phyloP scores from a whole-genome alignment of 2,888 invertebrate genomes.

The Euclidia mi region DNA sequence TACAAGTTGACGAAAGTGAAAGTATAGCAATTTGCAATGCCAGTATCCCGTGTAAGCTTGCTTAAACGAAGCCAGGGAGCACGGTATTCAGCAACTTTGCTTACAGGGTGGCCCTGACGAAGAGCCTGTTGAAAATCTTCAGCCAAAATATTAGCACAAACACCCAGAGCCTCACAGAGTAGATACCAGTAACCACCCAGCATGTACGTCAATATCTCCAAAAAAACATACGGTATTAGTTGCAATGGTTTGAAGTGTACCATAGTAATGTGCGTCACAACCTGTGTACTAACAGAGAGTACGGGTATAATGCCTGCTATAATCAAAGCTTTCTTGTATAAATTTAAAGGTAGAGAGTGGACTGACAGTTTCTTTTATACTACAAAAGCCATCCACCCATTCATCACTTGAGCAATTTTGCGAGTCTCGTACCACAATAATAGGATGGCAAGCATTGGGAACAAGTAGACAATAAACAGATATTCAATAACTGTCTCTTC shows the following conservation, averaged over 20 bases:
- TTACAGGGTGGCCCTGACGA: slow-evolving; percentile 92
- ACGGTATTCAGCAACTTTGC: slow-evolving; percentile 92
- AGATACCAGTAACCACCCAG: no score
- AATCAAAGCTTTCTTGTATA: no score
- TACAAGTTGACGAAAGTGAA: slow-evolving; percentile 92
- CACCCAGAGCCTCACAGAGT: slow-evolving; percentile 68
- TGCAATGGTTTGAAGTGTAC: no score
- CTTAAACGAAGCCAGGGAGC: slow-evolving; percentile 93
- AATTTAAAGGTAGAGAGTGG: no score
- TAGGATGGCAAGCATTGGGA: slow-evolving; percentile 91
- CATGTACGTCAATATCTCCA: no score
- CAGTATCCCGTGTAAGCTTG: slow-evolving; percentile 91
- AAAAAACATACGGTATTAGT: no score
- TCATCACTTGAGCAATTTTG: slow-evolving; percentile 90
- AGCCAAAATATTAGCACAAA: slow-evolving; percentile 91
- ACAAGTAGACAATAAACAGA: slow-evolving; percentile 92
- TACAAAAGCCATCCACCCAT: slow-evolving; percentile 48
- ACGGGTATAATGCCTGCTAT: no score
- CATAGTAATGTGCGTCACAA: no score
- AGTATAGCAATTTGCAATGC: slow-evolving; percentile 92
- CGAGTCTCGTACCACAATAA: slow-evolving; percentile 92
- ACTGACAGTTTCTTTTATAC: no score
- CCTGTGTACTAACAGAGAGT: no score
- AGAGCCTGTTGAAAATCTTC: slow-evolving; percentile 92
- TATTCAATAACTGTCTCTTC: slow-evolving; percentile 94